Evolutionary conservation across 2,113 vertebrate genomes (phyloP), one percentile per base, ranked within the genome.

Genomic region (Colossoma macropomum): DNA sequence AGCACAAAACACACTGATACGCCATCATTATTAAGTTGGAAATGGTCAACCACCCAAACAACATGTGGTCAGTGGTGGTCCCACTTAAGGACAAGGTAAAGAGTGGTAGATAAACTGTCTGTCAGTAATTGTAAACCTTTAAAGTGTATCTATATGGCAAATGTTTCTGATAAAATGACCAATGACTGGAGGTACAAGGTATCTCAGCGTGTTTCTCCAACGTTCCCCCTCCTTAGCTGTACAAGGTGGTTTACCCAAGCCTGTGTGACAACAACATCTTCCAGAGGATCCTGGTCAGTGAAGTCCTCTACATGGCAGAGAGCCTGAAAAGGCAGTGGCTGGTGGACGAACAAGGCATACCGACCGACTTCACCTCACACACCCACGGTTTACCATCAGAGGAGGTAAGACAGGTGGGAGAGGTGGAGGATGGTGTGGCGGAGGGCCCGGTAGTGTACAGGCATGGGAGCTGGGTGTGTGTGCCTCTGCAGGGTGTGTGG

Each of bases 161-260:
- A 3, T 17, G 16, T 17, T 17, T 23, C 17, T 17, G 7, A 56
- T 23, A 1, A 8, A 56, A 54, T 11, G 52, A 19, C 1, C 6
- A 54, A 19, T 54, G 52, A 19, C 1, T n/a, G 23, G 1, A 9
- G 0, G 6, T 25, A 60, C 4, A 60, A 9, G 8, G 1, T 11
- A 62, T 1, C 10, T 1, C 45, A 4, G 71, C 7, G 48, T 30
- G 21, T 78, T 63, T 81, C 17, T 71, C 27, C 25, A 4, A 10
- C 23, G 28, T 69, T 27, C 17, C 50, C 77, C 28, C 52, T 19
- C 52, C 13, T 54, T 41, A 99, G 97, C 87, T 99, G 72, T 96
- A 96, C 86, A 94, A 90, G 48, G 88, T 94, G 56, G 93, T 93
- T 70, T 99, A 97, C 81, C 98, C 98, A 16, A 99, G 96, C 87